These are phyloP conservation scores for Myrmecophaga tridactyla DNA, from an alignment of 2,113 vertebrate genomes.

Conservation along the genomic window DNA sequence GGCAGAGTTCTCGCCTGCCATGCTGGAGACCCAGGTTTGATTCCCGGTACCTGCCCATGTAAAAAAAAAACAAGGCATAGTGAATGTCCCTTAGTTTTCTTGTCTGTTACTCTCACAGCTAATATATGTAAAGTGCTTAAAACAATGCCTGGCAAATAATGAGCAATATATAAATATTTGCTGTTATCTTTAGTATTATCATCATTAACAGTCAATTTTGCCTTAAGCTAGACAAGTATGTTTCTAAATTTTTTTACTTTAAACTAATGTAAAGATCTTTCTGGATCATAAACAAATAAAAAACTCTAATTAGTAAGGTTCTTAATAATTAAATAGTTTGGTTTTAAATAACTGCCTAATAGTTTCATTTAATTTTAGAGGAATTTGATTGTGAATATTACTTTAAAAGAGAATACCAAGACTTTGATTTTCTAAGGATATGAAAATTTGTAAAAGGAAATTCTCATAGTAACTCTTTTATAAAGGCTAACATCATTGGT, in stretches of 20 bases:
- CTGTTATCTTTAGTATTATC: background rate
- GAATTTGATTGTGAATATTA: background rate
- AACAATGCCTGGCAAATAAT: too few species aligned
- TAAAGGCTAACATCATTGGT: background rate
- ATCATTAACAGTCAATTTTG: background rate
- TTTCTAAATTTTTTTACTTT: conserved; percentile 4
- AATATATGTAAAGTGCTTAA: too few species aligned
- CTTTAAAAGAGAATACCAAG: background rate
- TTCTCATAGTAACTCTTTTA: background rate
- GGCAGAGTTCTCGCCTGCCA: too few species aligned
- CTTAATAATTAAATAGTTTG: background rate
- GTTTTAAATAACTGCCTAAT: background rate
- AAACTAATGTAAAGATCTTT: background rate
- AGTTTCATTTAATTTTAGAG: background rate
- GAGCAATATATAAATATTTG: too few species aligned
- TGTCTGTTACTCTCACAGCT: background rate
- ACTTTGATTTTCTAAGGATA: background rate
- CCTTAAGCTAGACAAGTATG: background rate
- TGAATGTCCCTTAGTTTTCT: conserved; percentile 8
- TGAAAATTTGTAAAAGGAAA: background rate
- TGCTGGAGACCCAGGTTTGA: too few species aligned
- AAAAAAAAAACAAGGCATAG: too few species aligned
- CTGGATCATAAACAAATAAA: background rate
- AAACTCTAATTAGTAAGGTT: background rate
- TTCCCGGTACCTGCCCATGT: too few species aligned